phyloP scores from a whole-genome alignment of 2,113 vertebrate genomes.

The Pelusios castaneus region DNA sequence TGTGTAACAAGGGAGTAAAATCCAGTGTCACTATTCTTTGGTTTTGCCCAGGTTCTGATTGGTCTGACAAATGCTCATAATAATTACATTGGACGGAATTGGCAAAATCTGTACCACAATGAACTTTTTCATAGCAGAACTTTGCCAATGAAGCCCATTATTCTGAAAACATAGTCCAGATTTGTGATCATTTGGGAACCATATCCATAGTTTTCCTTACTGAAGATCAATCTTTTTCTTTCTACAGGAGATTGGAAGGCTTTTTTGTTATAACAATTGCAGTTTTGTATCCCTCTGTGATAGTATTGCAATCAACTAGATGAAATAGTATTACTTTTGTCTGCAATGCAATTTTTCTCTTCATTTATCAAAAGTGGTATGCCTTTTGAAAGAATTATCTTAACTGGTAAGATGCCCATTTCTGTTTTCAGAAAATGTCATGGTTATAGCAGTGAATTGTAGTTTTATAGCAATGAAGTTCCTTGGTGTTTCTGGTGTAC shows the following conservation, averaged over 20 bases:
- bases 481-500: not conserved
- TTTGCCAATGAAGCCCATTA: not conserved
- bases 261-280: not conserved
- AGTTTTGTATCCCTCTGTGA: constrained; percentile 16
- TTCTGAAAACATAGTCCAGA: not conserved
- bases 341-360: not conserved
- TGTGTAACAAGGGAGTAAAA: not conserved
- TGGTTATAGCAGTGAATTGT: not conserved
- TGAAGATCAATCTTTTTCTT: not conserved
- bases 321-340: not conserved
- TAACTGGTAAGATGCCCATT: not conserved
- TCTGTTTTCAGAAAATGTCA: not conserved
- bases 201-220: not conserved
- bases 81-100: not conserved
- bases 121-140: not conserved
- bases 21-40: not conserved
- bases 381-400: not conserved
- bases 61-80: not conserved
- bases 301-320: not conserved
- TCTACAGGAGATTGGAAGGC: not conserved
- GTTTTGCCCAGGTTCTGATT: not conserved
- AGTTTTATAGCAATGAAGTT: not conserved
- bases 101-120: not conserved
- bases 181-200: not conserved
- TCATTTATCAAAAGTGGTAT: not conserved